Conservation (phyloP, 2,888 invertebrate genomes). For the Epinotia brunnichana region DNA sequence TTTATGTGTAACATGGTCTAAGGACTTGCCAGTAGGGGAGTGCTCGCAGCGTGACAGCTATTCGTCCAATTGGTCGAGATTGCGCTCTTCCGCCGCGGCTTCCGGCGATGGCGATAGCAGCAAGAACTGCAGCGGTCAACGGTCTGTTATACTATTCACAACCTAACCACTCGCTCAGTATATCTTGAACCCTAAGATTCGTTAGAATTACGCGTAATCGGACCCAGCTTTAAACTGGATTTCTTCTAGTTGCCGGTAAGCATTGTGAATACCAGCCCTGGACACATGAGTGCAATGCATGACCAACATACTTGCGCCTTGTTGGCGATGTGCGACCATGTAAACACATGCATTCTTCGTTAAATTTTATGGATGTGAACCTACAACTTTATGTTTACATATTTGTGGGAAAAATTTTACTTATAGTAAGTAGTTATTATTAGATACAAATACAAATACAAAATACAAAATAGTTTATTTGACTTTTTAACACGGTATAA, state of each 20-base stretch:
- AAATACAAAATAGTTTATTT: no score
- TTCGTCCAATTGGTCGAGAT: conserved; percentile 82
- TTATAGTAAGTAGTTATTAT: no score
- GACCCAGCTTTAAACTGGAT: not conserved
- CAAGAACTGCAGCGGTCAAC: conserved; percentile 75
- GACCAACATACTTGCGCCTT: conserved; percentile 11
- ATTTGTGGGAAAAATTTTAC: not conserved
- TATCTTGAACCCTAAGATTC: not conserved
- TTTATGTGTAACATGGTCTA: not conserved
- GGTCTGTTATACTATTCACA: conserved; percentile 59
- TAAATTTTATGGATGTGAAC: not conserved
- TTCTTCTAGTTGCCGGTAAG: not conserved
- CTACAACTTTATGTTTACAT: no score
- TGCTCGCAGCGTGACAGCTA: conserved; percentile 74
- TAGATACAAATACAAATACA: no score
- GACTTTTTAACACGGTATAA: no score
- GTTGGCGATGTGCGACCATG: not conserved
- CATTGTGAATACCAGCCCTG: conserved; percentile 40
- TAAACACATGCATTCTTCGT: not conserved
- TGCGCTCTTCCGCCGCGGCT: conserved; percentile 80
- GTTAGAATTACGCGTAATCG: not conserved
- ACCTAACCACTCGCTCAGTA: not conserved
- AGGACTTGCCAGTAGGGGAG: conserved; percentile 58
- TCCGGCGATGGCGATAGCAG: conserved; percentile 77
- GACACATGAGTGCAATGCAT: conserved; percentile 14